Conservation (phyloP, 2,888 invertebrate genomes). For the Synergus itoensis region DNA sequence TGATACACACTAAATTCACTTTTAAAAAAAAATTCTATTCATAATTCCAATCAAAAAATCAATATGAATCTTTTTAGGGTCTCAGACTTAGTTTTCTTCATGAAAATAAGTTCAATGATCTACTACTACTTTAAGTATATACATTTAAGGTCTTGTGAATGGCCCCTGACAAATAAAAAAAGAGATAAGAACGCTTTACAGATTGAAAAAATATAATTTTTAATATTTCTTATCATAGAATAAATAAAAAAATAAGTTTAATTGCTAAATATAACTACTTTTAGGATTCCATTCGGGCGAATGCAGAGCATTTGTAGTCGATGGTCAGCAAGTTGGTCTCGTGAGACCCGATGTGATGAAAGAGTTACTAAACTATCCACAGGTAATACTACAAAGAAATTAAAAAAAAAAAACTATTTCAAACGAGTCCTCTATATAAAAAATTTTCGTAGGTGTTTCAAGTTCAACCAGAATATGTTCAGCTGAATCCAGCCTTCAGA, state of each 20-base stretch:
- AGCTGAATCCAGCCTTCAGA: constrained; percentile 91
- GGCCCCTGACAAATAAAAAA: too few species aligned
- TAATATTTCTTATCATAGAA: background rate
- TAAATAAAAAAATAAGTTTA: too few species aligned
- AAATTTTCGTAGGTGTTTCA: constrained; percentile 82
- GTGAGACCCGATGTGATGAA: constrained; percentile 91
- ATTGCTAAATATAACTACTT: constrained; percentile 46
- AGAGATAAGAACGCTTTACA: too few species aligned
- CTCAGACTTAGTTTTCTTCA: background rate
- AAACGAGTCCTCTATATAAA: background rate
- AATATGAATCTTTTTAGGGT: background rate
- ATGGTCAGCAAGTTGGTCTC: constrained; percentile 93
- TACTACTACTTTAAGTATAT: background rate
- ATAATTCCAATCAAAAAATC: background rate
- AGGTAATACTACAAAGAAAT: constrained; percentile 80
- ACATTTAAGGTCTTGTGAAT: background rate
- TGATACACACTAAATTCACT: background rate
- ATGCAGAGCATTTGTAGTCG: constrained; percentile 92
- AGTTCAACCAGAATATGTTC: constrained; percentile 86
- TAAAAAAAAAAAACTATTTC: background rate
- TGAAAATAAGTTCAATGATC: background rate
- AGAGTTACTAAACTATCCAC: constrained; percentile 89
- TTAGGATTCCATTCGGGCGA: constrained; percentile 87
- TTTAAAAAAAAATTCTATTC: background rate
- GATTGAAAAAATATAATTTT: background rate